Evolutionary conservation across 64 coral and sea anemone genomes (phyloP).

Genomic region (Pocillopora damicornis): DNA sequence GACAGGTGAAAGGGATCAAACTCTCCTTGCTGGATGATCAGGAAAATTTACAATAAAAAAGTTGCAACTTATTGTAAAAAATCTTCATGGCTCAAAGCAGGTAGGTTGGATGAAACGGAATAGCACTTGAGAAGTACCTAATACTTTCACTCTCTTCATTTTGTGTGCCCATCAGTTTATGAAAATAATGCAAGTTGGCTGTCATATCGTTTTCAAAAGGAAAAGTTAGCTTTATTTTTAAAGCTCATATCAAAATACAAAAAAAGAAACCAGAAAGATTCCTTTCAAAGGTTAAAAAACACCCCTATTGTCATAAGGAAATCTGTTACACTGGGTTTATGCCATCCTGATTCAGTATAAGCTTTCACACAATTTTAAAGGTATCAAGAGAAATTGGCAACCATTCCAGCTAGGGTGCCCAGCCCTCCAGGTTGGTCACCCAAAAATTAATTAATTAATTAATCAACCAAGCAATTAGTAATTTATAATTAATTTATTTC

Average conservation of each 20-base stretch:
- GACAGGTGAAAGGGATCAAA: neutral
- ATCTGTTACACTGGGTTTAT: conserved; percentile 1
- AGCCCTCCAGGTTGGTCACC: too few relatives aligned
- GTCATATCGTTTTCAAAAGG: neutral
- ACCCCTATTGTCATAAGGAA: neutral
- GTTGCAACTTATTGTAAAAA: neutral
- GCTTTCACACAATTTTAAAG: neutral
- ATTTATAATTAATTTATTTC: too few relatives aligned
- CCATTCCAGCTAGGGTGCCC: too few relatives aligned
- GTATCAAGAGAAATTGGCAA: neutral
- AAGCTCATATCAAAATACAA: too few relatives aligned
- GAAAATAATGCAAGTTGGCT: too few relatives aligned
- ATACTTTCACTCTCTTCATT: too few relatives aligned
- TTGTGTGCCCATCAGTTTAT: too few relatives aligned
- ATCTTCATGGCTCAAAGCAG: neutral
- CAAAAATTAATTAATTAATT: too few relatives aligned
- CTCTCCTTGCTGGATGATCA: neutral
- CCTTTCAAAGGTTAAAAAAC: too few relatives aligned
- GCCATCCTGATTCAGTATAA: neutral
- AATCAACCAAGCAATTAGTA: too few relatives aligned
- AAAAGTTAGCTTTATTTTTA: neutral
- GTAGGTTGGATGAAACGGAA: neutral
- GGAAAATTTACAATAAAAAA: neutral
- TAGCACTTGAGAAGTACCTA: too few relatives aligned
- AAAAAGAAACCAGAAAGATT: too few relatives aligned